Conservation (phyloP, 2,888 invertebrate species). For the Lasioglossum lativentre region DNA sequence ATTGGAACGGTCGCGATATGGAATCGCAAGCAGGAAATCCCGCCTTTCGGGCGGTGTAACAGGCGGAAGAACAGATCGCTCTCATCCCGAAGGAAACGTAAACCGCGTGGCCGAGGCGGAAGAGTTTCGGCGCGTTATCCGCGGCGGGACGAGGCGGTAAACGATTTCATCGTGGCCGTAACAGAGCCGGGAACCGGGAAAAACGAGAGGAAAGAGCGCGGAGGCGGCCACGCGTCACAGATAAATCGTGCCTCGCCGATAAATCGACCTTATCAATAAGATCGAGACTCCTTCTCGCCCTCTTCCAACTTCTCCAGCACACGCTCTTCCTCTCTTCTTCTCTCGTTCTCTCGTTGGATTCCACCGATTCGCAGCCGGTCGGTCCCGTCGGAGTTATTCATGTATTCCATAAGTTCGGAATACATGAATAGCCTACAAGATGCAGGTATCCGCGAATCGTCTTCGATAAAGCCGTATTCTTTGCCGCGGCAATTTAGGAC, state of each 20-base stretch:
- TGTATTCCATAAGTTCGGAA: conserved; percentile 73
- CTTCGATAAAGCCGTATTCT: conserved; percentile 56
- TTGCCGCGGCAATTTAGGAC: conserved; percentile 41
- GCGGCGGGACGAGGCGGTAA: conserved; percentile 38
- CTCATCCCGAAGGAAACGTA: conserved; percentile 27
- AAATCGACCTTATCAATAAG: conserved; percentile 73
- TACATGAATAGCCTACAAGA: conserved; percentile 69
- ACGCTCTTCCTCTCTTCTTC: conserved; percentile 28
- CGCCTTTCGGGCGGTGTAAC: neutral
- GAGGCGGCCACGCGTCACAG: conserved; percentile 67
- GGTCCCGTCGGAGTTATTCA: conserved; percentile 68
- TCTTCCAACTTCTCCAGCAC: neutral
- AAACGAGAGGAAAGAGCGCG: conserved; percentile 47
- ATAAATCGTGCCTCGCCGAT: conserved; percentile 68
- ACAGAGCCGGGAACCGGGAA: conserved; percentile 38
- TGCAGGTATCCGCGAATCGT: conserved; percentile 61
- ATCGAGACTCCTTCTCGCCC: conserved; percentile 50
- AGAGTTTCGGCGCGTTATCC: conserved; percentile 61
- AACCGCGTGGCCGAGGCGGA: conserved; percentile 61
- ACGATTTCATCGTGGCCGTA: conserved; percentile 25
- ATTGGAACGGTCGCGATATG: neutral
- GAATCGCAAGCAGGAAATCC: neutral
- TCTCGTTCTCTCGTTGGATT: conserved; percentile 24
- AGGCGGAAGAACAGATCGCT: neutral
- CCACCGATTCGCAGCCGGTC: conserved; percentile 26